A percentile compares a stretch with the other conserved stretches of the same genome.
These are phyloP conservation scores for Lottia scabra DNA, from an alignment of 2,888 invertebrate genomes.

Conservation along the genomic window DNA sequence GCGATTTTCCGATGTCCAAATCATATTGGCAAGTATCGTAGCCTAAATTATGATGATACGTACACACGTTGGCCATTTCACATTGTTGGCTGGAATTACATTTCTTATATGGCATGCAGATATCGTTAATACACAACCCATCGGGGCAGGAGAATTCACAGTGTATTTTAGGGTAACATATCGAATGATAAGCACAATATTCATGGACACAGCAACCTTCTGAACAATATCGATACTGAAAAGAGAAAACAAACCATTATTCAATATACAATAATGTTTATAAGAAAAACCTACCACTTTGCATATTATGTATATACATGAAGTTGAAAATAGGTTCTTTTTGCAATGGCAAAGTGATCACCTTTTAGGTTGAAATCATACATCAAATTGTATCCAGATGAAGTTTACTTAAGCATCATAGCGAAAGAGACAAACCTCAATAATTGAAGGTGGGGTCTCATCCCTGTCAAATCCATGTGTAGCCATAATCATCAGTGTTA, in stretches of 20 bases:
- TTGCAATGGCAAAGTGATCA: too few relatives aligned
- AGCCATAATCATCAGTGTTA: too few relatives aligned
- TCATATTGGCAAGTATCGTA: constrained; percentile 62
- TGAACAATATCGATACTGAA: constrained; percentile 59
- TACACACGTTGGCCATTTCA: constrained; percentile 48
- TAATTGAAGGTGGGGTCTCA: too few relatives aligned
- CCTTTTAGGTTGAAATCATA: too few relatives aligned
- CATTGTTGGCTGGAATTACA: constrained; percentile 46
- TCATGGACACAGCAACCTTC: constrained; percentile 63
- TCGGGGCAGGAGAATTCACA: constrained; percentile 61
- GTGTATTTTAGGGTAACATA: constrained; percentile 61
- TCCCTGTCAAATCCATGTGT: too few relatives aligned
- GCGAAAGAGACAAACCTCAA: too few relatives aligned
- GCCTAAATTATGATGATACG: constrained; percentile 60
- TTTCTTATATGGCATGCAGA: constrained; percentile 55
- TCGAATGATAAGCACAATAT: constrained; percentile 58
- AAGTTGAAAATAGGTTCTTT: too few relatives aligned
- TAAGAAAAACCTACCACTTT: too few relatives aligned
- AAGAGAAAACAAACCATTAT: constrained; percentile 20
- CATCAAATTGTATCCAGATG: too few relatives aligned
- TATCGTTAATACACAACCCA: constrained; percentile 51
- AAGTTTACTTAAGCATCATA: too few relatives aligned
- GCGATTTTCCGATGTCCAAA: constrained; percentile 56
- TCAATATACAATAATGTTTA: too few relatives aligned
- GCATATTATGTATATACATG: too few relatives aligned